Conservation (phyloP, 2,888 invertebrate species). For the Andrena trimmerana region DNA sequence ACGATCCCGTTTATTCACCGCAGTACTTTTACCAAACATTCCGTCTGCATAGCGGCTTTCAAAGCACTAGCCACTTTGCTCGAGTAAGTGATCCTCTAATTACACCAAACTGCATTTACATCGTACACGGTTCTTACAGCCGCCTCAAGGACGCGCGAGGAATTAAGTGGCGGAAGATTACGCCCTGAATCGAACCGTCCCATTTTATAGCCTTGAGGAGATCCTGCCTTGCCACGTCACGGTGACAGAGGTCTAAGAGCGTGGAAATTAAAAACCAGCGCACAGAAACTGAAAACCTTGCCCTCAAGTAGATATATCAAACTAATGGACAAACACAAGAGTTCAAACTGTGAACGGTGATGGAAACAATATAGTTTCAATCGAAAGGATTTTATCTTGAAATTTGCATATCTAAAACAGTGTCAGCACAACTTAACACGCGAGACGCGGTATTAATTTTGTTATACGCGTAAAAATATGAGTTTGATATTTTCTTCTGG, state of each 20-base stretch:
- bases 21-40: not conserved
- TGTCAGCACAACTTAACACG: no score
- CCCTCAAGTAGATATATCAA: not conserved
- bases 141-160: constrained; percentile 41
- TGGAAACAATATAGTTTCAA: no score
- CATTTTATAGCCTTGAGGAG: constrained; percentile 62
- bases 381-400: no score
- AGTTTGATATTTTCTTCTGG: no score
- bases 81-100: constrained; percentile 21
- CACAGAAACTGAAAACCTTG: constrained; percentile 12
- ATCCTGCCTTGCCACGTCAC: constrained; percentile 57
- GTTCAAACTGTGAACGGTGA: no score
- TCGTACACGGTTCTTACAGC: not conserved
- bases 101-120: constrained; percentile 19
- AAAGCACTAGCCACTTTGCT: not conserved
- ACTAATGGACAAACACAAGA: not conserved
- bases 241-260: constrained; percentile 32
- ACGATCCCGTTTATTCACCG: not conserved
- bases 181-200: constrained; percentile 29
- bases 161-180: constrained; percentile 56
- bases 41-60: not conserved
- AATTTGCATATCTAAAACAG: no score
- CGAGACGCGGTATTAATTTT: no score
- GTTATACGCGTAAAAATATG: no score
- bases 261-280: constrained; percentile 11